phyloP scores from a whole-genome alignment of 1,140 invertebrate species.

The Ephestia elutella region DNA sequence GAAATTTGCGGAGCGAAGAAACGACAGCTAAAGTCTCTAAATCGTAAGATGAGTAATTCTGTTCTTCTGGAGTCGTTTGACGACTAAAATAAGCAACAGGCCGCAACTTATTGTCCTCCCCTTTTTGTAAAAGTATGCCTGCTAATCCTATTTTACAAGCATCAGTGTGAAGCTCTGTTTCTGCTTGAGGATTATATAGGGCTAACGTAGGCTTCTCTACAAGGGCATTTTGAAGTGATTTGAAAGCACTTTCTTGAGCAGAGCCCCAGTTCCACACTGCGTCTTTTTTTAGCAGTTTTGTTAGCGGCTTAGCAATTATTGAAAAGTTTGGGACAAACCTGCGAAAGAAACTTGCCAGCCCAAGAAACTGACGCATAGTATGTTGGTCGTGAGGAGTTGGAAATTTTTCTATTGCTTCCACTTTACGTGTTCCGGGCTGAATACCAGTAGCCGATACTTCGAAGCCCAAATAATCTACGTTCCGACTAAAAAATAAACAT shows the following conservation, averaged over 20 bases:
- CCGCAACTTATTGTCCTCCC: background rate
- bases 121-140: background rate
- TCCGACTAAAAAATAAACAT: background rate
- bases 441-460: background rate
- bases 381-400: too few relatives aligned
- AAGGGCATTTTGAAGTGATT: background rate
- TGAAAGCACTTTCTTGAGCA: background rate
- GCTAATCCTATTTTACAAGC: background rate
- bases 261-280: background rate
- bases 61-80: background rate
- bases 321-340: background rate
- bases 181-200: background rate
- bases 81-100: background rate
- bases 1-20: background rate
- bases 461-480: constrained; percentile 5
- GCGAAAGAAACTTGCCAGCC: background rate
- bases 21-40: background rate
- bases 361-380: background rate
- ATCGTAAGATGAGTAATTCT: background rate
- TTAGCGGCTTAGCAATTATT: background rate
- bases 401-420: too few relatives aligned
- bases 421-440: too few relatives aligned
- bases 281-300: background rate
- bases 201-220: background rate
- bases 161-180: background rate